Evolutionary conservation across 2,113 vertebrate species (phyloP).

Genomic region (Elephantulus edwardii): DNA sequence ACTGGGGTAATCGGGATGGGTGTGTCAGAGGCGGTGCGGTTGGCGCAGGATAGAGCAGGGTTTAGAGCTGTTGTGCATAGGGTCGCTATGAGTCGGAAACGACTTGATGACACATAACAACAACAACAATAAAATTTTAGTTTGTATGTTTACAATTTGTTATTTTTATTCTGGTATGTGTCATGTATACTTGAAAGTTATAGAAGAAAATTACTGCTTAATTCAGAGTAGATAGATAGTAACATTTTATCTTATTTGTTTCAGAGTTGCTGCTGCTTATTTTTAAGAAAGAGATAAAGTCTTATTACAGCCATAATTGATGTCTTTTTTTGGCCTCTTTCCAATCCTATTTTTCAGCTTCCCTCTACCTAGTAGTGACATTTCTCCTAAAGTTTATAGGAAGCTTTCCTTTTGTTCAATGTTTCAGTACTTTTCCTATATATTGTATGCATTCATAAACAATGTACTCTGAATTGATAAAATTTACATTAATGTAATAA

Average conservation of each 20-base stretch:
- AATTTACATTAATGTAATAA: not conserved
- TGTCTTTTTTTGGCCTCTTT: not conserved
- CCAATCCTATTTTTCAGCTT: not conserved
- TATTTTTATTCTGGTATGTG: slow-evolving; percentile 10
- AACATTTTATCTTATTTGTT: slow-evolving; percentile 37
- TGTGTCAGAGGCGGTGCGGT: too few relatives aligned
- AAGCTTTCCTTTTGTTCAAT: not conserved
- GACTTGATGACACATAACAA: too few relatives aligned
- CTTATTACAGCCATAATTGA: not conserved
- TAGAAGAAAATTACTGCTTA: slow-evolving; percentile 10
- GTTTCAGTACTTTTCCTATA: not conserved
- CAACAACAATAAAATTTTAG: slow-evolving; percentile 29
- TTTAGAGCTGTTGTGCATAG: too few relatives aligned
- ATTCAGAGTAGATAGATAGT: slow-evolving; percentile 17
- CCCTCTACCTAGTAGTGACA: not conserved
- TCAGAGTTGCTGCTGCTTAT: not conserved
- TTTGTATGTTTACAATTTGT: not conserved
- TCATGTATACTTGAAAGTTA: not conserved
- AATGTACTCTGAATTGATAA: slow-evolving; percentile 21
- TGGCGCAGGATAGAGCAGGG: too few relatives aligned
- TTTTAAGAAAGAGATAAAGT: not conserved
- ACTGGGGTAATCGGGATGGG: too few relatives aligned
- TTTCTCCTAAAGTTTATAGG: slow-evolving; percentile 6
- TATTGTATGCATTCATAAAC: not conserved
- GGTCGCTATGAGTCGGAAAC: too few relatives aligned